phyloP scores from a whole-genome alignment of 1,140 invertebrate genomes.

The Leptestheria dahalacensis region DNA sequence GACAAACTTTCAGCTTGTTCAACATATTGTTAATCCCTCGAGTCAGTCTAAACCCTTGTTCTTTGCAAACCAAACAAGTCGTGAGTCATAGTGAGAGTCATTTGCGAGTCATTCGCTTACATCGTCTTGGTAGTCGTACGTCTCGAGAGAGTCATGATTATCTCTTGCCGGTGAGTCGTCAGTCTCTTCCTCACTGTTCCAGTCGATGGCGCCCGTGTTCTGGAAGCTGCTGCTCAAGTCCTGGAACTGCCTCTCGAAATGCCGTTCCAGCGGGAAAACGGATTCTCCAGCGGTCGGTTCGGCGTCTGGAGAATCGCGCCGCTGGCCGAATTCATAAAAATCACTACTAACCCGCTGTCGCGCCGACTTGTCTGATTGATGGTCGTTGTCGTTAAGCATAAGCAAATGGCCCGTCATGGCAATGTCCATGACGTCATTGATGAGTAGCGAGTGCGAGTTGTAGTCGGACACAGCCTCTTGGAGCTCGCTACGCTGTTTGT shows the following conservation, averaged over 20 bases:
- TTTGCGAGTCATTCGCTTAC: too few species aligned
- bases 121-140: neutral
- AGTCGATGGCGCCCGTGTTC: neutral
- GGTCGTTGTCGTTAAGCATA: neutral
- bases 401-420: conserved; percentile 14
- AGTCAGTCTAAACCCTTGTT: too few species aligned
- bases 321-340: neutral
- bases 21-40: too few species aligned
- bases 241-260: conserved; percentile 2
- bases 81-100: too few species aligned
- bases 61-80: too few species aligned
- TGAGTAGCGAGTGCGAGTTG: neutral
- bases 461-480: neutral
- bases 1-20: too few species aligned
- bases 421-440: conserved; percentile 14
- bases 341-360: neutral
- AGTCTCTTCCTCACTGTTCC: neutral
- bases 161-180: neutral
- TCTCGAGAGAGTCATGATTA: neutral
- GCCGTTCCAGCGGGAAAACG: neutral
- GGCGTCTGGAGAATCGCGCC: neutral
- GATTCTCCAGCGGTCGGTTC: neutral
- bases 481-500: neutral
- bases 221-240: neutral
- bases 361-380: neutral